These are phyloP conservation scores for Girardia tigrina DNA, from an alignment of 2,888 invertebrate genomes.

Conservation along the genomic window DNA sequence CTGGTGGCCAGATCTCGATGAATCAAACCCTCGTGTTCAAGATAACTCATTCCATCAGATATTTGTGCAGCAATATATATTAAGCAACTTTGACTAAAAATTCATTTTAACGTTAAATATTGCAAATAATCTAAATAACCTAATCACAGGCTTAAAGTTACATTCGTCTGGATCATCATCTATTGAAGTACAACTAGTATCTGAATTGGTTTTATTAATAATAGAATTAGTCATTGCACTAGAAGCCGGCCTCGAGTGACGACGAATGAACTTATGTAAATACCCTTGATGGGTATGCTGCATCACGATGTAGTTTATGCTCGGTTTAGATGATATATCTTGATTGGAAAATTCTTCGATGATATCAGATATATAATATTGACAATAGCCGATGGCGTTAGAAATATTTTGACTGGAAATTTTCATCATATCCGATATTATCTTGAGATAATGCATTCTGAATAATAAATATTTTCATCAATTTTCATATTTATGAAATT, in stretches of 20 bases:
- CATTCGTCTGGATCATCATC: neutral
- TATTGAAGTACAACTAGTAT: neutral
- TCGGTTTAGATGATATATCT: neutral
- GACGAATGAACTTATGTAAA: constrained; percentile 8
- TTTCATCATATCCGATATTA: neutral
- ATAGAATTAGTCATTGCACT: neutral
- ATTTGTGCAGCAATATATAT: neutral
- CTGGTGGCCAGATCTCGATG: neutral
- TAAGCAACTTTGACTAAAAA: constrained; percentile 11
- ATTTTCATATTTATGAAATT: no score
- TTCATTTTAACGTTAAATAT: neutral
- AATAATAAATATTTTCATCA: no score
- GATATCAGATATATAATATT: neutral
- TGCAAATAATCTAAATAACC: neutral
- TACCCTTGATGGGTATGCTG: neutral
- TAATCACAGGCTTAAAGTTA: neutral
- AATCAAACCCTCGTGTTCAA: constrained; percentile 11
- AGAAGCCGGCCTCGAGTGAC: neutral
- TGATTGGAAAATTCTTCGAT: neutral
- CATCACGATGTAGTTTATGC: neutral
- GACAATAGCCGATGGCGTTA: neutral
- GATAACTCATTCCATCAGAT: constrained; percentile 6
- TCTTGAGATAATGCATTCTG: neutral
- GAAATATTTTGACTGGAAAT: constrained; percentile 7
- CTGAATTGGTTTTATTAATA: neutral